Conservation (phyloP, 1,140 invertebrate species). For the Halictus rubicundus region DNA sequence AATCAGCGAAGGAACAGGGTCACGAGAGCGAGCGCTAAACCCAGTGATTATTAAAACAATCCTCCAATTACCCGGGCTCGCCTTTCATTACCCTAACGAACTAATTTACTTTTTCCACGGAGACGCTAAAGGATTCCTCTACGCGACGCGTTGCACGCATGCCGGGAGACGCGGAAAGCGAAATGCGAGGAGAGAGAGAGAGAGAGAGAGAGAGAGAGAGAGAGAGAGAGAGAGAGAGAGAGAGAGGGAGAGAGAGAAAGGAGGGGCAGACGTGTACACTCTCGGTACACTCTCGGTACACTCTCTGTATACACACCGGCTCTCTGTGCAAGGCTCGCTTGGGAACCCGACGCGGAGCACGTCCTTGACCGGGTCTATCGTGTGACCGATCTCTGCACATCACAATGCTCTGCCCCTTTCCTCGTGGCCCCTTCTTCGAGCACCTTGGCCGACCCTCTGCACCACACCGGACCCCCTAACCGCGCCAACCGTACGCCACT, state of each 20-base stretch:
- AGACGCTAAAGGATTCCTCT: background rate
- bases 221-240: background rate
- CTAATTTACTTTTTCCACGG: constrained; percentile 32
- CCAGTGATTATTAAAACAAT: constrained; percentile 16
- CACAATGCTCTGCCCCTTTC: constrained; percentile 71
- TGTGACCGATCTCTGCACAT: constrained; percentile 79
- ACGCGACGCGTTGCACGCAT: background rate
- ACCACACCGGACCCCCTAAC: constrained; percentile 24
- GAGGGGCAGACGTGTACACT: constrained; percentile 17
- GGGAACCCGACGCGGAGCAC: constrained; percentile 76
- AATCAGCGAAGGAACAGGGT: constrained; percentile 8
- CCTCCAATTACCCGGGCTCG: background rate
- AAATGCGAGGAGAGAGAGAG: background rate
- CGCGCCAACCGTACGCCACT: constrained; percentile 36
- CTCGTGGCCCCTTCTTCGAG: constrained; percentile 33
- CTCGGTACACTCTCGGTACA: too few species aligned
- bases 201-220: background rate
- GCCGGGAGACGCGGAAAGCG: background rate
- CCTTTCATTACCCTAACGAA: constrained; percentile 28
- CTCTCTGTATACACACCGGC: constrained; percentile 15
- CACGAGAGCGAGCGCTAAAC: constrained; percentile 1
- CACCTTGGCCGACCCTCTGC: constrained; percentile 40
- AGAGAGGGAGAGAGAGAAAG: background rate
- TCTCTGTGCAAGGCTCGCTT: constrained; percentile 66
- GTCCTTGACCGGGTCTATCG: constrained; percentile 80